Evolutionary conservation across 2,797 vertebrate species (phyloP), one percentile per base, ranked within the genome.

Genomic region (Coluber constrictor): DNA sequence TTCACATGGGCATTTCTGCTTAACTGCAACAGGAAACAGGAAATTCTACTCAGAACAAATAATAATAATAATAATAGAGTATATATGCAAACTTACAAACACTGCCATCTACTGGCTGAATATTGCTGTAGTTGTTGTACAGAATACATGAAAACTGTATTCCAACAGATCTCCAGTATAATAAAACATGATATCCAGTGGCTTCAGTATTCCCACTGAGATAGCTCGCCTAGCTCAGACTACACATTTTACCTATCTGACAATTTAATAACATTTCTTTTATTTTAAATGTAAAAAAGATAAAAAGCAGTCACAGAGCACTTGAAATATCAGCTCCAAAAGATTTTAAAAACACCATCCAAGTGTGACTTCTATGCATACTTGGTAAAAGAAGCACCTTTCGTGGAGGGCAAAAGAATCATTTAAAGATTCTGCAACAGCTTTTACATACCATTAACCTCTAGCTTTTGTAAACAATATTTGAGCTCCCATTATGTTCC

Each of bases 401-500:
- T 37, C 6, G 6, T 13, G 13, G n/a, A 91, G 16, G 87, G 90
- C 55, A 54, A 61, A 88, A 47, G 10, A 37, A 13, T 18, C 25
- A 16, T 91, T 93, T 13, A 83, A 87, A 47, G 43, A 79, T 47
- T 37, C n/a, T 79, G 13, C 55, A 32, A 11, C 54, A 27, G 29
- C 29, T 56, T n/a, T 89, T 90, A 61, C 92, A 51, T 92, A 74
- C 92, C 37, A 92, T 70, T 79, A 59, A 90, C 37, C 0, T 93
- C 20, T 56, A 55, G 90, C 15, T 4, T 29, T 1, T 89, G 92
- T 86, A 88, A 95, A 94, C 86, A 89, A 89, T 0, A 86, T 51
- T 92, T 3, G 43, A 94, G 29, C 92, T 94, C 94, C 94, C 56
- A 5, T 93, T 90, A 66, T 88, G 88, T 79, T 61, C 32, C 90